phyloP scores from a whole-genome alignment of 2,888 invertebrate species.

The Athalia cordata region DNA sequence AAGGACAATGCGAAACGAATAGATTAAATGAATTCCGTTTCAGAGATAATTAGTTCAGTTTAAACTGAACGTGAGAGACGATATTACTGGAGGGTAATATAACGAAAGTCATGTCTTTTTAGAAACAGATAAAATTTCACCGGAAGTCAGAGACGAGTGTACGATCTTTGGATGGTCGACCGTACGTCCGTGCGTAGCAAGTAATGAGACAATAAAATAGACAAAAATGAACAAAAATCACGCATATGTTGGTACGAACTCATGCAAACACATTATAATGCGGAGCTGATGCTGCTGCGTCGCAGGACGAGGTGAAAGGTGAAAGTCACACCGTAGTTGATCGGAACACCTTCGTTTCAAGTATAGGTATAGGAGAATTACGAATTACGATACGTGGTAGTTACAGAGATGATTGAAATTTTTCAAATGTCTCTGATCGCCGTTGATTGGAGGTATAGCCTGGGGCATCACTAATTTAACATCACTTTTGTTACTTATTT shows the following conservation, averaged over 20 bases:
- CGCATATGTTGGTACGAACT: background rate
- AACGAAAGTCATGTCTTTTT: too few relatives aligned
- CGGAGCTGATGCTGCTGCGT: constrained; percentile 52
- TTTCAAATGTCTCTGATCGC: constrained; percentile 34
- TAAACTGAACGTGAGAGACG: too few relatives aligned
- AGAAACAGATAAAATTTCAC: background rate
- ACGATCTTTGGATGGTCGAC: background rate
- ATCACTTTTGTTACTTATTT: background rate
- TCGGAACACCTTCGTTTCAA: background rate
- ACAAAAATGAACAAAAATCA: constrained; percentile 3
- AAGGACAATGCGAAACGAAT: too few relatives aligned
- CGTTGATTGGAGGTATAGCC: constrained; percentile 28
- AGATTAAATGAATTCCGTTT: too few relatives aligned
- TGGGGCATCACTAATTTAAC: background rate
- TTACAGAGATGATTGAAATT: constrained; percentile 34
- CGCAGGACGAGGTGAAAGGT: constrained; percentile 70
- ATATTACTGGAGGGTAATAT: too few relatives aligned
- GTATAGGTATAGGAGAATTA: background rate
- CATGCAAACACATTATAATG: background rate
- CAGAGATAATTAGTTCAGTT: too few relatives aligned
- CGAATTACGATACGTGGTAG: constrained; percentile 4
- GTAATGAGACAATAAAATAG: constrained; percentile 27
- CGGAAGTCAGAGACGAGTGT: background rate
- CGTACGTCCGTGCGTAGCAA: background rate
- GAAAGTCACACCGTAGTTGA: constrained; percentile 64